Conservation (phyloP, 2,888 invertebrate genomes). For the Eretmocerus hayati region DNA sequence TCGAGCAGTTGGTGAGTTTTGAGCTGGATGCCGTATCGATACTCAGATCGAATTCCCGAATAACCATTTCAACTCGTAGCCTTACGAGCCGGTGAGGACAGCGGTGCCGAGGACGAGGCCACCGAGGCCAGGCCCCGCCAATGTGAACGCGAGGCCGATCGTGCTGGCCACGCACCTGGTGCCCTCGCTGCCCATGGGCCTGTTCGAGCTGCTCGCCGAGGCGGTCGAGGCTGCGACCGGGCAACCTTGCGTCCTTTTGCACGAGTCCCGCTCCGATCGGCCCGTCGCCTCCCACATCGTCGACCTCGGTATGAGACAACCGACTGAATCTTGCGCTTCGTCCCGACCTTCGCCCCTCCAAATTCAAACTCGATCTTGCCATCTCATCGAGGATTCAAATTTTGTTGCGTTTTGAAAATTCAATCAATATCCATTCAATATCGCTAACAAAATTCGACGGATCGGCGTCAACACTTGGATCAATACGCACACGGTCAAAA, state of each 20-base stretch:
- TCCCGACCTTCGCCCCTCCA: too few relatives aligned
- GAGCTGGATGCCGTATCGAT: too few relatives aligned
- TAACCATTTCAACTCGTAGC: too few relatives aligned
- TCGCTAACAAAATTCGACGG: too few relatives aligned
- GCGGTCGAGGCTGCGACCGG: slow-evolving; percentile 33
- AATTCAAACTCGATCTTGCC: too few relatives aligned
- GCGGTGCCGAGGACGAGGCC: slow-evolving; percentile 29
- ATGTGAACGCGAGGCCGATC: slow-evolving; percentile 29
- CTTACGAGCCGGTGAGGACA: slow-evolving; percentile 22
- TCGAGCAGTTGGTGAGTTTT: slow-evolving; percentile 11
- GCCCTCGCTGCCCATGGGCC: slow-evolving; percentile 34
- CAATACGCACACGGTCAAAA: too few relatives aligned
- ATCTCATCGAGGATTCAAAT: too few relatives aligned
- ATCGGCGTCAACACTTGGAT: too few relatives aligned
- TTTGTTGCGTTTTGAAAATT: too few relatives aligned
- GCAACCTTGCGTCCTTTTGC: slow-evolving; percentile 31
- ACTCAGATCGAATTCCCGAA: too few relatives aligned
- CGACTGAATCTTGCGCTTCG: too few relatives aligned
- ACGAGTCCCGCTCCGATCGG: slow-evolving; percentile 32
- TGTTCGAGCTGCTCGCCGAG: slow-evolving; percentile 37
- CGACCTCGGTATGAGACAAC: slow-evolving; percentile 37
- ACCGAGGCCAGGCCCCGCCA: slow-evolving; percentile 24
- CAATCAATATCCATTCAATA: too few relatives aligned
- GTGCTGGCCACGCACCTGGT: slow-evolving; percentile 36
- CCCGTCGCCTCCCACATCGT: slow-evolving; percentile 32